These are phyloP conservation scores for Phenacoccus solenopsis DNA, from an alignment of 1,140 invertebrate genomes.

Conservation along the genomic window DNA sequence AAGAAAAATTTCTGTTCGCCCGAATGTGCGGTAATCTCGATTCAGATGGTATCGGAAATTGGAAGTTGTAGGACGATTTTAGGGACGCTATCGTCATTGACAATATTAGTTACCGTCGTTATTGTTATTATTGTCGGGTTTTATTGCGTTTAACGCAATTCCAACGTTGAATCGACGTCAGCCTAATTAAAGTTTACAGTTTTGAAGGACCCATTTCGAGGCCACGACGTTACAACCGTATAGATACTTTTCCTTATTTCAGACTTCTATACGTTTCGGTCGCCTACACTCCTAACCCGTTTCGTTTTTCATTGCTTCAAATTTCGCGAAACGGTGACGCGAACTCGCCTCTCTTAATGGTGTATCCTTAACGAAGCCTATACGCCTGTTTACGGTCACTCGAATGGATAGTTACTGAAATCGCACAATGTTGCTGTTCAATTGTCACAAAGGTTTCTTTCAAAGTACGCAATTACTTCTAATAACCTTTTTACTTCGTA, in stretches of 20 bases:
- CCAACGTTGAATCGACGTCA: neutral
- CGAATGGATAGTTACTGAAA: no score
- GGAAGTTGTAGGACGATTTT: neutral
- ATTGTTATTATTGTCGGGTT: neutral
- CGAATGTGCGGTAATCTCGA: neutral
- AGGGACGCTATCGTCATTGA: neutral
- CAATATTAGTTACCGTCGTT: neutral
- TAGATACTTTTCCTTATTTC: neutral
- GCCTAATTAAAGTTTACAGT: neutral
- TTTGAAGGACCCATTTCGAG: neutral
- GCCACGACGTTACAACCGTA: neutral
- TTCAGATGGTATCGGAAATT: neutral
- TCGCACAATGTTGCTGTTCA: no score
- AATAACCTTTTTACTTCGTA: no score
- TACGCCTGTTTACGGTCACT: no score
- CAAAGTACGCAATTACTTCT: no score
- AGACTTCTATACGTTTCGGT: neutral
- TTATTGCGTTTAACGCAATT: neutral
- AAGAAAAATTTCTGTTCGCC: no score
- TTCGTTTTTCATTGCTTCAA: neutral
- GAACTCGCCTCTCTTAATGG: no score
- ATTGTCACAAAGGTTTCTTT: no score
- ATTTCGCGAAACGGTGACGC: neutral
- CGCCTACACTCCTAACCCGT: neutral
- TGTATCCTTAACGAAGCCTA: no score